Evolutionary conservation across 2,113 vertebrate genomes (phyloP).

Genomic region (Aspidoscelis tigris): DNA sequence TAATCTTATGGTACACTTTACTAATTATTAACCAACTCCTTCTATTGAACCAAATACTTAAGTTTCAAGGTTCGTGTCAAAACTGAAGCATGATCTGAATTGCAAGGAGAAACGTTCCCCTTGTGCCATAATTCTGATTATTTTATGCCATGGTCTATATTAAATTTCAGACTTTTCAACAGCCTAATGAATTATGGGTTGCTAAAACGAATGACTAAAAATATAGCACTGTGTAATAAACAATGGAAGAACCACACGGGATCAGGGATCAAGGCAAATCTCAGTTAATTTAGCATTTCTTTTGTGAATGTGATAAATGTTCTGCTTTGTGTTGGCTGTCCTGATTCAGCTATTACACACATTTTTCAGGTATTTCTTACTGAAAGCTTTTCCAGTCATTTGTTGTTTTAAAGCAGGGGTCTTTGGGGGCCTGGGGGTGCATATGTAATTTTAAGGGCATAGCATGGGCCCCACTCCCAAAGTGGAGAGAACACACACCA

Average conservation of each 20-base stretch:
- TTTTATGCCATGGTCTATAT: constrained; percentile 41
- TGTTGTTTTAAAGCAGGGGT: too few relatives aligned
- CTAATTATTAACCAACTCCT: constrained; percentile 63
- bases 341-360: constrained; percentile 44
- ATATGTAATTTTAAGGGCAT: too few relatives aligned
- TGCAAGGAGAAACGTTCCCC: constrained; percentile 17
- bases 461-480: too few relatives aligned
- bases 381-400: constrained; percentile 41
- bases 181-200: constrained; percentile 48
- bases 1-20: constrained; percentile 65
- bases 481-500: too few relatives aligned
- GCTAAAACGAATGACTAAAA: constrained; percentile 22
- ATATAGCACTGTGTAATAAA: constrained; percentile 34
- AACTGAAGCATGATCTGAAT: constrained; percentile 32
- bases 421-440: too few relatives aligned
- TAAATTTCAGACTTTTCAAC: constrained; percentile 57
- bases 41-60: constrained; percentile 57
- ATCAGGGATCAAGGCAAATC: constrained; percentile 46
- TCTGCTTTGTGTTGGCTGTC: constrained; percentile 30
- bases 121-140: constrained; percentile 24
- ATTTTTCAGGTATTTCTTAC: constrained; percentile 23
- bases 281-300: constrained; percentile 18
- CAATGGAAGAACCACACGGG: constrained; percentile 34
- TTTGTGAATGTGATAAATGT: constrained; percentile 9
- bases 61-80: constrained; percentile 57